Conservation (phyloP, 1,140 invertebrate genomes). For the Theocolax elegans region DNA sequence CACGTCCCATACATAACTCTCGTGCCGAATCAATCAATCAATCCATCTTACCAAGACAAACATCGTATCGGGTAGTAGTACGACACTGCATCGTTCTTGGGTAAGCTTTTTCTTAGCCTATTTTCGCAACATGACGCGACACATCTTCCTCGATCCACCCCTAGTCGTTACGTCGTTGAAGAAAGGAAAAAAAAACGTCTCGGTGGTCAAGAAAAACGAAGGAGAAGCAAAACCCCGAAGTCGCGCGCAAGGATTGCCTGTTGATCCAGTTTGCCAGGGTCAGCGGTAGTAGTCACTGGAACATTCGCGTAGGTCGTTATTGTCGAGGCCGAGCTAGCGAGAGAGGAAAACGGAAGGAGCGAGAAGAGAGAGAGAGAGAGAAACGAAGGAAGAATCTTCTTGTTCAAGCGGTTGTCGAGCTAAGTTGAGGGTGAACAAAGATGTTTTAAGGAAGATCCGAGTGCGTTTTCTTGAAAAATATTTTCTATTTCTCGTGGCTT, state of each 20-base stretch:
- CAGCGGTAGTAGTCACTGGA: slow-evolving; percentile 10
- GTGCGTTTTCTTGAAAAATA: no score
- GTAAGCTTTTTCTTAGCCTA: no score
- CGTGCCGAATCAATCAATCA: slow-evolving; percentile 1
- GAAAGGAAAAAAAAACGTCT: no score
- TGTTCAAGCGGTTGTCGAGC: no score
- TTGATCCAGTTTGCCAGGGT: slow-evolving; percentile 47
- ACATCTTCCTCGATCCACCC: not conserved
- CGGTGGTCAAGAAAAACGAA: no score
- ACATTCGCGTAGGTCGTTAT: slow-evolving; percentile 1
- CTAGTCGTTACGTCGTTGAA: no score
- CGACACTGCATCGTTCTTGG: no score
- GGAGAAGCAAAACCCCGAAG: no score
- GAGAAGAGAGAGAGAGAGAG: not conserved
- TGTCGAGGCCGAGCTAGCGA: not conserved
- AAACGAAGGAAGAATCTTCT: not conserved
- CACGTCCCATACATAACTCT: no score
- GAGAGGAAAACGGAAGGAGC: not conserved
- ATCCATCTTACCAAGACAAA: not conserved
- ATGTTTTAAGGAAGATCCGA: no score
- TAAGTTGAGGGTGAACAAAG: no score
- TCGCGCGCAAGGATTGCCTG: slow-evolving; percentile 39
- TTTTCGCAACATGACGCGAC: not conserved
- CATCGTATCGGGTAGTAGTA: not conserved
- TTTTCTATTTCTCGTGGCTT: no score